These are phyloP conservation scores for Microctonus aethiopoides DNA, from an alignment of 2,888 invertebrate species.

Conservation along the genomic window DNA sequence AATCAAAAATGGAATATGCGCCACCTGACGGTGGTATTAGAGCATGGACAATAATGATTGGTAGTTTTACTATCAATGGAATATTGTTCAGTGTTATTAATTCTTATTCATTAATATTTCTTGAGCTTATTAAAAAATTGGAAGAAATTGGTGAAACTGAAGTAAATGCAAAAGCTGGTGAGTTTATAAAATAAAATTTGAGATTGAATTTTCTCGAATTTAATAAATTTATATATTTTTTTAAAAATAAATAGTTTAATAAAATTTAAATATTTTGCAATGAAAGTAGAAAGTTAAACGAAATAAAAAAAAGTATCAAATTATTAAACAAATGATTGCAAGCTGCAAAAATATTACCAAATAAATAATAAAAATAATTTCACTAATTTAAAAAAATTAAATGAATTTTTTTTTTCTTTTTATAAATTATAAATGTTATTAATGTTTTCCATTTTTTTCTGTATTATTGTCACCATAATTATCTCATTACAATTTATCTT, in stretches of 20 bases:
- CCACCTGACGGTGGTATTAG: slow-evolving; percentile 82
- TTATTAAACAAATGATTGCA: not conserved
- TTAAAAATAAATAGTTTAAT: too few species aligned
- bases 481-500: slow-evolving; percentile 10
- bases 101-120: slow-evolving; percentile 85
- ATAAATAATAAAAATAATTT: not conserved
- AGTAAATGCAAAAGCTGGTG: slow-evolving; percentile 86
- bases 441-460: not conserved
- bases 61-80: slow-evolving; percentile 90
- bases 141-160: slow-evolving; percentile 74
- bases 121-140: slow-evolving; percentile 75
- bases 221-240: too few species aligned
- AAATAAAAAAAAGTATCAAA: not conserved
- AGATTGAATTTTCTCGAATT: too few species aligned
- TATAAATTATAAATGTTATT: too few species aligned
- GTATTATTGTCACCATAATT: slow-evolving; percentile 23
- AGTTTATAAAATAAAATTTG: slow-evolving; percentile 60
- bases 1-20: slow-evolving; percentile 5
- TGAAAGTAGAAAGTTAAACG: too few species aligned
- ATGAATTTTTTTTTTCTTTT: not conserved
- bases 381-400: not conserved
- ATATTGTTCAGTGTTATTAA: slow-evolving; percentile 92
- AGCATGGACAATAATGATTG: slow-evolving; percentile 85
- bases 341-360: not conserved
- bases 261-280: too few species aligned